Percentiles rank a stretch among this genome's conserved stretches.
Evolutionary conservation across 2,888 invertebrate genomes (phyloP).

Genomic region (Patella pellucida): DNA sequence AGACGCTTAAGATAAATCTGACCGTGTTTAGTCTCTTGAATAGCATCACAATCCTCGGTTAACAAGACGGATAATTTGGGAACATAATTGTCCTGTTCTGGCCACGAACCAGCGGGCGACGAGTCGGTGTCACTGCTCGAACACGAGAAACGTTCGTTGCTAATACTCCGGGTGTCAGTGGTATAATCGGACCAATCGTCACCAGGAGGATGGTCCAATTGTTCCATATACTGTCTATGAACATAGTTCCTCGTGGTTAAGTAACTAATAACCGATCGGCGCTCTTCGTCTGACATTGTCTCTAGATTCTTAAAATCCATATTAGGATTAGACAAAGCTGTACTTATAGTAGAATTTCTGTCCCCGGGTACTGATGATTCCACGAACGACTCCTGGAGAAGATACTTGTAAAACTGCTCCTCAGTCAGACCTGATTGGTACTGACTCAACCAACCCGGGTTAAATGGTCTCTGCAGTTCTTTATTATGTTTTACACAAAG

Average conservation of each 20-base stretch:
- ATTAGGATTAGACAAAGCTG: background rate
- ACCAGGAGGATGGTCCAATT: slow-evolving; percentile 13
- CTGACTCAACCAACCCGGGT: slow-evolving; percentile 54
- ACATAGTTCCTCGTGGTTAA: slow-evolving; percentile 48
- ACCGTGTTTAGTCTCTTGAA: slow-evolving; percentile 33
- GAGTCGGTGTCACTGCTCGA: slow-evolving; percentile 26
- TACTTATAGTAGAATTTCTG: background rate
- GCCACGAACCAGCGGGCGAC: slow-evolving; percentile 32
- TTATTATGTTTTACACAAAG: slow-evolving; percentile 52
- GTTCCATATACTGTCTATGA: slow-evolving; percentile 49
- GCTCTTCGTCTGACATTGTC: slow-evolving; percentile 16
- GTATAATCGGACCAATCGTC: slow-evolving; percentile 14
- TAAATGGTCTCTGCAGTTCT: slow-evolving; percentile 50
- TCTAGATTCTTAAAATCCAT: background rate
- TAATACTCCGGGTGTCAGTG: slow-evolving; percentile 32
- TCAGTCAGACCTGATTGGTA: slow-evolving; percentile 46
- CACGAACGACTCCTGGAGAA: slow-evolving; percentile 49
- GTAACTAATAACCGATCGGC: slow-evolving; percentile 35
- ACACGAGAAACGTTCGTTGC: slow-evolving; percentile 37
- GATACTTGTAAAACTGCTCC: slow-evolving; percentile 53
- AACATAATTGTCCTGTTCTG: background rate
- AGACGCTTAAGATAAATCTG: slow-evolving; percentile 31
- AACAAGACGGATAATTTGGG: slow-evolving; percentile 25
- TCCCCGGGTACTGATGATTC: slow-evolving; percentile 29
- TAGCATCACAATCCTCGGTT: slow-evolving; percentile 52